These are phyloP conservation scores for Tenualosa ilisha DNA, from an alignment of 2,797 vertebrate genomes.

Conservation along the genomic window DNA sequence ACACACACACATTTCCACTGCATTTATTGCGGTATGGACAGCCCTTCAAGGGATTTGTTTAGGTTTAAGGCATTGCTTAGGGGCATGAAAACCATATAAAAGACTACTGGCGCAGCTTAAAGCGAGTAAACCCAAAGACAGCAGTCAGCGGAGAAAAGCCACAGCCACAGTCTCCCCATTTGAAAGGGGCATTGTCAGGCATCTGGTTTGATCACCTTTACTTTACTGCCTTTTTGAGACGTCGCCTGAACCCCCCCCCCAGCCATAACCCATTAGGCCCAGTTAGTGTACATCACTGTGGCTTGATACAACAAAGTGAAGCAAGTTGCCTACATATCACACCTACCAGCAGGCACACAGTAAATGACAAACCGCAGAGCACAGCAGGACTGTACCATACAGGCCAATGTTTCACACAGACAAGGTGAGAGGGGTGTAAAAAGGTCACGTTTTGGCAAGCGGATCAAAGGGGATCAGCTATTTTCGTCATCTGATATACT, in stretches of 20 bases:
- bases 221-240: too few species aligned
- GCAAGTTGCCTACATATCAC: background rate
- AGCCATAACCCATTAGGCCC: background rate
- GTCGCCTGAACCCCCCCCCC: too few species aligned
- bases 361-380: background rate
- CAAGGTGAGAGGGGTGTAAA: background rate
- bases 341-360: background rate
- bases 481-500: too few species aligned
- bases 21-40: background rate
- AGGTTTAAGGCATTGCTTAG: conserved; percentile 10
- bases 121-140: background rate
- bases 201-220: background rate
- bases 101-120: background rate
- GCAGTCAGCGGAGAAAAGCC: background rate
- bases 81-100: background rate
- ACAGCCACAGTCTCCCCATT: background rate
- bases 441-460: background rate
- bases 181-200: background rate
- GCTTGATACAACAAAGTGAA: background rate
- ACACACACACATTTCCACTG: background rate
- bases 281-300: background rate
- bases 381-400: too few species aligned
- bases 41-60: background rate
- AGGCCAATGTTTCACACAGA: too few species aligned
- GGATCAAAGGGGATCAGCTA: background rate